Evolutionary conservation across 2,888 invertebrate genomes (phyloP).

Genomic region (Hirtodrosophila cameraria): DNA sequence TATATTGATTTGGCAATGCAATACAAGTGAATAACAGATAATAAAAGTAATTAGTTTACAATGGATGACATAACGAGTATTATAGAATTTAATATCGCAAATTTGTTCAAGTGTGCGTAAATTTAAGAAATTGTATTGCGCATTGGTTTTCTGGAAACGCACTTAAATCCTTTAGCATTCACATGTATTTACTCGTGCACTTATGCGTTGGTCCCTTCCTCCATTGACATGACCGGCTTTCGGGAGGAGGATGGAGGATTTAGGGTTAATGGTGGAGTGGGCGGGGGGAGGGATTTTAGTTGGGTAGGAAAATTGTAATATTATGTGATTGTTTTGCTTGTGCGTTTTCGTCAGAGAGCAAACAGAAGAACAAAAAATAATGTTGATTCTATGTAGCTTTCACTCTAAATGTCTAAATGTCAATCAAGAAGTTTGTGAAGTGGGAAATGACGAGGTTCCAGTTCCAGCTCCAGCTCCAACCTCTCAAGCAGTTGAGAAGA

Average conservation of each 20-base stretch:
- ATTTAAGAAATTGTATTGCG: conserved; percentile 7
- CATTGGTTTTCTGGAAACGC: conserved; percentile 6
- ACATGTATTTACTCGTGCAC: conserved; percentile 9
- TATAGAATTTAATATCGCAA: too few relatives aligned
- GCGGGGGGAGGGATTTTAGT: not conserved
- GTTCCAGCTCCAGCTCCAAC: too few relatives aligned
- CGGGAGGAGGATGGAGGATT: not conserved
- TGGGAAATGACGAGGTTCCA: not conserved
- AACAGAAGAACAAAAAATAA: conserved; percentile 53
- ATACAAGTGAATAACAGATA: too few relatives aligned
- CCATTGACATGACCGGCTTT: too few relatives aligned
- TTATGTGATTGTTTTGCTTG: conserved; percentile 58
- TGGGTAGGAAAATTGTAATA: conserved; percentile 53
- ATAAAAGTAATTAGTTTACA: too few relatives aligned
- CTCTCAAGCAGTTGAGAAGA: too few relatives aligned
- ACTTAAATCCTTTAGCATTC: not conserved
- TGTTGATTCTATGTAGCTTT: conserved; percentile 59
- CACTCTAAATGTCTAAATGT: conserved; percentile 62
- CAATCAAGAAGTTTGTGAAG: conserved; percentile 39
- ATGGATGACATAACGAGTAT: too few relatives aligned
- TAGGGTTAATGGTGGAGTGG: not conserved
- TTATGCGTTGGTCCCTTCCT: conserved; percentile 18
- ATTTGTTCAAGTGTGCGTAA: too few relatives aligned
- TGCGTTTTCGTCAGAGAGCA: conserved; percentile 34
- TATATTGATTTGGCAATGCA: too few relatives aligned